These are phyloP conservation scores for Nesogale talazaci DNA, from an alignment of 2,113 vertebrate species.

Conservation along the genomic window DNA sequence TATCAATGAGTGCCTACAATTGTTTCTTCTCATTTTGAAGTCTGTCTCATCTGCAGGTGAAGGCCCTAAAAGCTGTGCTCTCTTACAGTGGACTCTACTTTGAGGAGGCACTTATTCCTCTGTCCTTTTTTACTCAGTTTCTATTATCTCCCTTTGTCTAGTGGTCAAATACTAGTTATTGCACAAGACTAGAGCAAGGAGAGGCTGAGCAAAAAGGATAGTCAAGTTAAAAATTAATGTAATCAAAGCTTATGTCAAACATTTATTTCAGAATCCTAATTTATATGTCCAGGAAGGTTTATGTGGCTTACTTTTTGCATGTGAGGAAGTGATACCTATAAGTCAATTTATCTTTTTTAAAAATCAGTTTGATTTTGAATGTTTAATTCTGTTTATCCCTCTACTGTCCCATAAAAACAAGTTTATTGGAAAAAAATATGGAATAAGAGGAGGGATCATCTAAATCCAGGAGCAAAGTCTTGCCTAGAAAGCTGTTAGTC, in stretches of 20 bases:
- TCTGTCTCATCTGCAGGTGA: too few species aligned
- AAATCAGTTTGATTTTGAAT: conserved; percentile 19
- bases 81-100: too few species aligned
- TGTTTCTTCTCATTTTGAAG: too few species aligned
- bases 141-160: too few species aligned
- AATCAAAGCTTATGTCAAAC: not conserved
- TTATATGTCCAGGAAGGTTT: not conserved
- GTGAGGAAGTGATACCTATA: not conserved
- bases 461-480: not conserved
- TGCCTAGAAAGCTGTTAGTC: not conserved
- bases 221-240: not conserved
- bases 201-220: conserved; percentile 25
- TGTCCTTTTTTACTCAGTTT: too few species aligned
- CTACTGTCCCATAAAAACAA: not conserved
- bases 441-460: not conserved
- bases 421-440: not conserved
- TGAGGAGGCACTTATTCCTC: too few species aligned
- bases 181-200: not conserved
- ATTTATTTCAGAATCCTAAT: conserved; percentile 36
- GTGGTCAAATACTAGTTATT: too few species aligned
- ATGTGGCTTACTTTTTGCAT: not conserved
- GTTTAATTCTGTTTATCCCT: not conserved
- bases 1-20: conserved; percentile 27
- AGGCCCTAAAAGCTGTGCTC: too few species aligned
- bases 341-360: conserved; percentile 1